Evolutionary conservation across 2,797 vertebrate genomes (phyloP).

Genomic region (Heterohyrax brucei): DNA sequence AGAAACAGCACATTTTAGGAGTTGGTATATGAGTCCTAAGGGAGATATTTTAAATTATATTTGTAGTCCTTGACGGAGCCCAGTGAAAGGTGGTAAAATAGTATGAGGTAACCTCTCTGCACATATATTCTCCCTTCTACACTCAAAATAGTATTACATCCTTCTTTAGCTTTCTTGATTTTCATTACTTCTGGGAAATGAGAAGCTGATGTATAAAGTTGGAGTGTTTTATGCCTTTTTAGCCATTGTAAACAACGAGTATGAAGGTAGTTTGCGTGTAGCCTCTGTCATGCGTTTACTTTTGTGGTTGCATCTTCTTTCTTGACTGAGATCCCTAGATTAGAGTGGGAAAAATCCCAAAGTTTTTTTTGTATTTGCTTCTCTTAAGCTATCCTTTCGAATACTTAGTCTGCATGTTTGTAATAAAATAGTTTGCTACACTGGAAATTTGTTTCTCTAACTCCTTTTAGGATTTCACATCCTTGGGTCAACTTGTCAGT

Average conservation of each 20-base stretch:
- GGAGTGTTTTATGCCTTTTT: not conserved
- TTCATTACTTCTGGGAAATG: not conserved
- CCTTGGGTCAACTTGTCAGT: not conserved
- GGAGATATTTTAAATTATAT: not conserved
- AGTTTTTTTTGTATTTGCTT: not conserved
- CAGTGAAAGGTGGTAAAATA: not conserved
- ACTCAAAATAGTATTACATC: not conserved
- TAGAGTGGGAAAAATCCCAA: not conserved
- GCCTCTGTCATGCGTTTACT: not conserved
- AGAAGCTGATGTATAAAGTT: not conserved
- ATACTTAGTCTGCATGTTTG: not conserved
- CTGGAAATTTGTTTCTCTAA: constrained; percentile 26
- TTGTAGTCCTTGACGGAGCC: not conserved
- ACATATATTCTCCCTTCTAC: not conserved
- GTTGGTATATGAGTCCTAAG: not conserved
- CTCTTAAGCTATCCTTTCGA: not conserved
- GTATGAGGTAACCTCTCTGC: not conserved
- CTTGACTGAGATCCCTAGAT: not conserved
- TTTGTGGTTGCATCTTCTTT: constrained; percentile 20
- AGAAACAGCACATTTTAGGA: not conserved
- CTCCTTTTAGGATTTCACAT: not conserved
- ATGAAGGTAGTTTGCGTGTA: not conserved
- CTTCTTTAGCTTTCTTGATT: not conserved
- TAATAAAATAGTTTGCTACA: not conserved
- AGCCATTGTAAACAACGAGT: not conserved